Evolutionary conservation across 2,888 invertebrate species (phyloP).

Genomic region (Hedya salicella): DNA sequence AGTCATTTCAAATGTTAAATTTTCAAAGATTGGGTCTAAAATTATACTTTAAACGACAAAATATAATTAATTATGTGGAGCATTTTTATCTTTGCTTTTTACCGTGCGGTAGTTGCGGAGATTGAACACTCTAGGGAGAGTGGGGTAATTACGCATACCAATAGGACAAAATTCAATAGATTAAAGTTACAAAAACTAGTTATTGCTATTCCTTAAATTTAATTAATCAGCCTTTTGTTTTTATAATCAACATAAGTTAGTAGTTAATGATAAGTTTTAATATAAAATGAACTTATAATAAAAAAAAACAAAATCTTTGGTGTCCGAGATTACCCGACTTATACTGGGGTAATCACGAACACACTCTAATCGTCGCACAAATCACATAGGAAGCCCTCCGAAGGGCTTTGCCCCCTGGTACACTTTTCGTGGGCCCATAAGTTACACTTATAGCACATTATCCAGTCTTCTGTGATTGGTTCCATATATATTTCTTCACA

Average conservation of each 20-base stretch:
- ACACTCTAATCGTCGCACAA: background rate
- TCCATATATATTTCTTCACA: slow-evolving; percentile 3
- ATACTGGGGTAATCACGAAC: background rate
- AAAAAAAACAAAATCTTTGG: background rate
- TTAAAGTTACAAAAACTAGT: background rate
- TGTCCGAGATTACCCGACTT: background rate
- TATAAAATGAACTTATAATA: background rate
- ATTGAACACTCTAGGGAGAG: background rate
- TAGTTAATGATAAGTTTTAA: background rate
- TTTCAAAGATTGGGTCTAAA: too few relatives aligned
- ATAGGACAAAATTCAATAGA: background rate
- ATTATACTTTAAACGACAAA: too few relatives aligned
- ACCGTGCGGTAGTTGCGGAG: too few relatives aligned
- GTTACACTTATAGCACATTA: slow-evolving; percentile 44
- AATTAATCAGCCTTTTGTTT: background rate
- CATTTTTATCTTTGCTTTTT: too few relatives aligned
- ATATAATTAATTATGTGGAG: too few relatives aligned
- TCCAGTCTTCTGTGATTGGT: slow-evolving; percentile 46
- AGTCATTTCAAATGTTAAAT: too few relatives aligned
- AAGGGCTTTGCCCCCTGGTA: slow-evolving; percentile 33
- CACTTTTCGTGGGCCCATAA: slow-evolving; percentile 46
- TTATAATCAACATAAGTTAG: background rate
- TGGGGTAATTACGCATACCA: background rate
- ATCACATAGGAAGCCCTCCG: background rate
- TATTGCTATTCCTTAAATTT: slow-evolving; percentile 33